Percentiles rank a stretch among this genome's conserved stretches.
Evolutionary conservation across 2,113 vertebrate genomes (phyloP).

Genomic region (Eretmochelys imbricata): DNA sequence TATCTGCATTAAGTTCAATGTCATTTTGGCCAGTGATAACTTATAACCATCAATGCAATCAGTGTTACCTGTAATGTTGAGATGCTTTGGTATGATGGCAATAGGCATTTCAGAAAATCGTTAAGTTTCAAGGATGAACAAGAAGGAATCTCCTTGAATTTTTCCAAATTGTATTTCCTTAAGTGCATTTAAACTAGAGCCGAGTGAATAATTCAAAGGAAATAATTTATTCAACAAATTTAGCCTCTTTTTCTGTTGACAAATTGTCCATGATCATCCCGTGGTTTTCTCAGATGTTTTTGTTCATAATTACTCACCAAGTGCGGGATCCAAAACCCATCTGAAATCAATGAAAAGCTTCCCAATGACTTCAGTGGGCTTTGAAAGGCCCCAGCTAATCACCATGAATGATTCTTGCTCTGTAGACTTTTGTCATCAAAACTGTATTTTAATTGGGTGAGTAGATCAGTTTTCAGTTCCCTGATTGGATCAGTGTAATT

Average conservation of each 20-base stretch:
- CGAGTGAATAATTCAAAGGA: constrained; percentile 30
- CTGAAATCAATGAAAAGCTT: background rate
- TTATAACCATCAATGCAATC: background rate
- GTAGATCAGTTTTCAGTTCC: background rate
- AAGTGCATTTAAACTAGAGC: background rate
- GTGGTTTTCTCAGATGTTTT: background rate
- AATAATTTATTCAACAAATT: constrained; percentile 38
- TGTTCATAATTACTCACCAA: background rate
- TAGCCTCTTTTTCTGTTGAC: constrained; percentile 18
- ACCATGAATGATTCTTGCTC: background rate
- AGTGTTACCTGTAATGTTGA: background rate
- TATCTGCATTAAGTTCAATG: background rate
- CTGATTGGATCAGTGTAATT: background rate
- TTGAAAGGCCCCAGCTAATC: background rate
- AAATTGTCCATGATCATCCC: background rate
- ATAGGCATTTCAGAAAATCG: background rate
- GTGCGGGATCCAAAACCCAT: background rate
- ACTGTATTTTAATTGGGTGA: constrained; percentile 1
- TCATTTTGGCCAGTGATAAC: background rate
- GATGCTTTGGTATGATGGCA: background rate
- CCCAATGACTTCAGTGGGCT: background rate
- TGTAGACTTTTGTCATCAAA: background rate
- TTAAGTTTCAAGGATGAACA: background rate
- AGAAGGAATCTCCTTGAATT: background rate
- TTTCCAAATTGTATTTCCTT: background rate